Percentiles rank a stretch among this genome's conserved stretches.
Conservation (phyloP, 2,113 vertebrate genomes). For the Elanus axillaris region DNA sequence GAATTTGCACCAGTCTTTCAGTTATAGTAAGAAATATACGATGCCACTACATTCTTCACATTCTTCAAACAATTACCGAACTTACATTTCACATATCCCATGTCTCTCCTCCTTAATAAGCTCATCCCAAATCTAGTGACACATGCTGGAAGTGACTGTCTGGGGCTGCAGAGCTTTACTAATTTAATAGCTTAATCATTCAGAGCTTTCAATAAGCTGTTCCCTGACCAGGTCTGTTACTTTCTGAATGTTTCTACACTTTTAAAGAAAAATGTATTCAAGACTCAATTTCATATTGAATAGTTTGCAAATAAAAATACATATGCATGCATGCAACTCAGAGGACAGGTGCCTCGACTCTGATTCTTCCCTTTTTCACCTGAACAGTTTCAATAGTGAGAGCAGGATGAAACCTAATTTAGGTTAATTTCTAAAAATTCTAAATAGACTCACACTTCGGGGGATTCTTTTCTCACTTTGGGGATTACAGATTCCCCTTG, state of each 20-base stretch:
- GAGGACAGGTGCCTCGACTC: neutral
- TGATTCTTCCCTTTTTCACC: neutral
- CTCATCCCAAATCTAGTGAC: slow-evolving; percentile 31
- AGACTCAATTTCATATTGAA: neutral
- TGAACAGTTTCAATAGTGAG: neutral
- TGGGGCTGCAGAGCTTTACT: slow-evolving; percentile 2
- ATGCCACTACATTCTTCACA: neutral
- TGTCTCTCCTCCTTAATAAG: neutral
- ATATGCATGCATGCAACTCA: neutral
- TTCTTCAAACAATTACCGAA: neutral
- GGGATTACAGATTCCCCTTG: neutral
- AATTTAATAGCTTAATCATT: slow-evolving; percentile 32
- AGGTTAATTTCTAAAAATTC: neutral
- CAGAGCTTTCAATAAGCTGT: neutral
- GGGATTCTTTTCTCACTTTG: neutral
- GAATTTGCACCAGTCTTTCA: neutral
- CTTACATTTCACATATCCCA: neutral
- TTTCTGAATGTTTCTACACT: neutral
- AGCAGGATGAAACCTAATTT: neutral
- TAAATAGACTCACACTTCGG: neutral
- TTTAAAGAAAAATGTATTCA: neutral
- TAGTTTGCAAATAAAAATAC: neutral
- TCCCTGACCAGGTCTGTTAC: neutral
- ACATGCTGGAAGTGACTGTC: slow-evolving; percentile 20
- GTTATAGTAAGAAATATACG: neutral